phyloP scores from a whole-genome alignment of 2,888 invertebrate species.

The Drosophila histrio region DNA sequence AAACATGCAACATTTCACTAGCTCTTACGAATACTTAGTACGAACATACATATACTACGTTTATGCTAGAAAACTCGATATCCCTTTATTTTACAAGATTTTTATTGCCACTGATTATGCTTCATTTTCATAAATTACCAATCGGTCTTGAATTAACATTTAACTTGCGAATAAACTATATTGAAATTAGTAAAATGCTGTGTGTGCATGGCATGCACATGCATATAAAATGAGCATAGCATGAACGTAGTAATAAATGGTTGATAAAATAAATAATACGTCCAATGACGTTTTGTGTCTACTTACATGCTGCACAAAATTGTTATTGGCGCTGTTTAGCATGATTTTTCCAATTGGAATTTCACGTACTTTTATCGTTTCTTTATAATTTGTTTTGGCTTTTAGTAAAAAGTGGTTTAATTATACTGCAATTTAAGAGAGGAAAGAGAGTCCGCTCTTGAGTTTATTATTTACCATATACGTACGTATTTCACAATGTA shows the following conservation, averaged over 20 bases:
- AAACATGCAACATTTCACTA: slow-evolving; percentile 8
- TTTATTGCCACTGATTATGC: not conserved
- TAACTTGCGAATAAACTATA: not conserved
- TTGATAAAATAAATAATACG: slow-evolving; percentile 26
- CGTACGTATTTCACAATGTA: not conserved
- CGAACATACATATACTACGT: slow-evolving; percentile 3
- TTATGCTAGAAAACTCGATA: not conserved
- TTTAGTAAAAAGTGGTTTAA: slow-evolving; percentile 2
- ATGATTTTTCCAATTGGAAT: slow-evolving; percentile 70
- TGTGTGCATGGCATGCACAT: no score
- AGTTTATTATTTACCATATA: slow-evolving; percentile 9
- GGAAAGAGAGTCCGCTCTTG: slow-evolving; percentile 8
- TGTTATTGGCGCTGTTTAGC: slow-evolving; percentile 74
- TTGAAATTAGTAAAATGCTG: no score
- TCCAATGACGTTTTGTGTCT: slow-evolving; percentile 55
- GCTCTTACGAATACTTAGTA: not conserved
- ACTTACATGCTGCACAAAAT: slow-evolving; percentile 77
- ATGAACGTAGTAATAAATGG: slow-evolving; percentile 10
- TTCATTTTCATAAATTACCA: not conserved
- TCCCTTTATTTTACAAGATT: not conserved
- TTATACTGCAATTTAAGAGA: slow-evolving; percentile 23
- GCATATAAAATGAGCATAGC: not conserved
- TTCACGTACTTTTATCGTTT: slow-evolving; percentile 39
- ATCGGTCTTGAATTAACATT: not conserved
- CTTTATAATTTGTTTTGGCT: slow-evolving; percentile 18